Conservation (phyloP, 2,113 vertebrate genomes). For the Rynchops niger region DNA sequence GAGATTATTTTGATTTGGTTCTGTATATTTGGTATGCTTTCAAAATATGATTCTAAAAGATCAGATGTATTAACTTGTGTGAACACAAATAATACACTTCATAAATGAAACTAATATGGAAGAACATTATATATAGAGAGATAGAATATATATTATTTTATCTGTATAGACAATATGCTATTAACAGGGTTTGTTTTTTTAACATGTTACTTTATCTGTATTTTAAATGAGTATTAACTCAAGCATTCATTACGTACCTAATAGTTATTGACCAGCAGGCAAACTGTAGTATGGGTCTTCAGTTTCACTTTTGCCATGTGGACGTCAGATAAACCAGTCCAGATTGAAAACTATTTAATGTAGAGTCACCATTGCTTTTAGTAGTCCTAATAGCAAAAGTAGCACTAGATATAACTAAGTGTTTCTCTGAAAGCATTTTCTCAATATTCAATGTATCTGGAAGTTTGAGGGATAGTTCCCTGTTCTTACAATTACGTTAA, state of each 20-base stretch:
- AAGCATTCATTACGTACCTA: rapidly evolving
- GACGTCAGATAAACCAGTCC: background rate
- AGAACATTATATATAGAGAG: background rate
- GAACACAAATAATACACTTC: background rate
- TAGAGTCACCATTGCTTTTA: background rate
- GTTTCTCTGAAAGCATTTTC: background rate
- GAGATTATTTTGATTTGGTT: background rate
- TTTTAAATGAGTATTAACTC: background rate
- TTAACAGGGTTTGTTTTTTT: background rate
- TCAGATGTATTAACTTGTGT: background rate
- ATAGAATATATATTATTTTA: no score
- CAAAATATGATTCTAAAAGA: background rate
- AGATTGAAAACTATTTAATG: background rate
- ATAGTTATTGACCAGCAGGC: background rate
- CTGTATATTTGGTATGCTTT: background rate
- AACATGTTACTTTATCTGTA: background rate
- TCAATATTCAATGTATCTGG: background rate
- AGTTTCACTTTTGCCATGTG: background rate
- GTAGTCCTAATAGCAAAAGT: background rate
- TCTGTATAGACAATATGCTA: background rate
- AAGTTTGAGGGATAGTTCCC: background rate
- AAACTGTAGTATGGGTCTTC: background rate
- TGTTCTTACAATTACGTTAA: background rate
- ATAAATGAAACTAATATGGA: background rate
- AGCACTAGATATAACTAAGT: background rate